A percentile compares a stretch with the other conserved stretches of the same genome.
These are phyloP conservation scores for Epinephelus moara DNA, from an alignment of 2,113 vertebrate genomes.

Conservation along the genomic window DNA sequence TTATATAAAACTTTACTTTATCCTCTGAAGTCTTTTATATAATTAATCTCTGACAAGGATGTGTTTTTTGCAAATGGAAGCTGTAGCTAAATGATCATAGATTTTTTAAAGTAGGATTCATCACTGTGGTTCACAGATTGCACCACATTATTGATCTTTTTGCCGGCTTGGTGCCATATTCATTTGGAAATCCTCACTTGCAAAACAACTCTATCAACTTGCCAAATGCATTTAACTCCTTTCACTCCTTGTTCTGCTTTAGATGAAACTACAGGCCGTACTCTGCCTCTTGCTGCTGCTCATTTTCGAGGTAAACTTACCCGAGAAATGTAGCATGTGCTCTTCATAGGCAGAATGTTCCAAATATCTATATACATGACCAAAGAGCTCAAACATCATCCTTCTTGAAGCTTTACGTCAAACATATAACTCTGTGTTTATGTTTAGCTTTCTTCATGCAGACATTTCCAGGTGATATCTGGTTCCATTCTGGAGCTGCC, in stretches of 20 bases:
- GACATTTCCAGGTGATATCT: conserved; percentile 21
- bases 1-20: not conserved
- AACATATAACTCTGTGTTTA: conserved; percentile 3
- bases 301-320: conserved; percentile 67
- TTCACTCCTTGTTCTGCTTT: conserved; percentile 8
- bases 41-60: not conserved
- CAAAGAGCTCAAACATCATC: not conserved
- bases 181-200: conserved; percentile 55
- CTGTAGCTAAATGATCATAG: not conserved
- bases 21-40: not conserved
- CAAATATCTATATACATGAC: not conserved
- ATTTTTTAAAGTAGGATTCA: not conserved
- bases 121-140: conserved; percentile 30
- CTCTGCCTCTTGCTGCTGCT: conserved; percentile 63
- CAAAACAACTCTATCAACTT: conserved; percentile 13
- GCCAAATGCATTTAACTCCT: not conserved
- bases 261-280: conserved; percentile 64
- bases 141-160: conserved; percentile 62
- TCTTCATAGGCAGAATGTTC: not conserved
- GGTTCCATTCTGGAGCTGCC: conserved; percentile 71
- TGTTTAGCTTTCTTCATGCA: conserved; percentile 59
- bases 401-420: not conserved
- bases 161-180: conserved; percentile 43
- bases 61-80: not conserved
- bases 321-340: not conserved